Conservation (phyloP, 2,888 invertebrate species). For the Rhingia campestris region DNA sequence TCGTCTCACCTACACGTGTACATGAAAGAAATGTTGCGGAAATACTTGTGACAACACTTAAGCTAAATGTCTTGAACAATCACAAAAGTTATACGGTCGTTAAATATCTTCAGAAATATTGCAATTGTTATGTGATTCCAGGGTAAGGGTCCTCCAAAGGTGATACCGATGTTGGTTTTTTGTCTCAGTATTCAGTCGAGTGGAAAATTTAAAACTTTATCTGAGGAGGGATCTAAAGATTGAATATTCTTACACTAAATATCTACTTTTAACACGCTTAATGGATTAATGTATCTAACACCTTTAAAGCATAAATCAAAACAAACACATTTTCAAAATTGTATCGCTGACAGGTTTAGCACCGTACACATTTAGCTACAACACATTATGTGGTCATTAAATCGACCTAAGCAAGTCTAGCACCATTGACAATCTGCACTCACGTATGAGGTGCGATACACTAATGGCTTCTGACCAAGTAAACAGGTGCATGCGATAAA, state of each 20-base stretch:
- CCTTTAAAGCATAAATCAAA: slow-evolving; percentile 16
- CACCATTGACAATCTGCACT: slow-evolving; percentile 7
- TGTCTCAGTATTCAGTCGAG: background rate
- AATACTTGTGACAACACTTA: slow-evolving; percentile 63
- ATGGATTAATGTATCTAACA: too few species aligned
- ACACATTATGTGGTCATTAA: slow-evolving; percentile 21
- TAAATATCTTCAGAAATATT: slow-evolving; percentile 33
- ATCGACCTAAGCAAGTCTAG: background rate
- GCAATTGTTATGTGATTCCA: background rate
- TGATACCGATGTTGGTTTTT: background rate
- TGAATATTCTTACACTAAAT: too few species aligned
- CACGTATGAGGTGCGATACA: slow-evolving; percentile 28
- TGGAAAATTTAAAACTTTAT: background rate
- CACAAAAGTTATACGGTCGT: slow-evolving; percentile 56
- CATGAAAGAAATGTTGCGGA: slow-evolving; percentile 53
- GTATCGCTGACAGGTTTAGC: slow-evolving; percentile 40
- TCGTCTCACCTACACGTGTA: slow-evolving; percentile 43
- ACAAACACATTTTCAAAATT: slow-evolving; percentile 18
- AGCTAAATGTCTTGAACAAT: slow-evolving; percentile 57
- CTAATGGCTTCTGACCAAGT: slow-evolving; percentile 42
- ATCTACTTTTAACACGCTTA: too few species aligned
- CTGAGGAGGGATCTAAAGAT: background rate
- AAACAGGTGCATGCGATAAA: slow-evolving; percentile 64
- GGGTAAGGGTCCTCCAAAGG: slow-evolving; percentile 18
- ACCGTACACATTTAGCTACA: background rate